Percentiles rank a stretch among this genome's conserved stretches.
phyloP scores from a whole-genome alignment of 2,797 vertebrate species.

The Orestias chungarensis region DNA sequence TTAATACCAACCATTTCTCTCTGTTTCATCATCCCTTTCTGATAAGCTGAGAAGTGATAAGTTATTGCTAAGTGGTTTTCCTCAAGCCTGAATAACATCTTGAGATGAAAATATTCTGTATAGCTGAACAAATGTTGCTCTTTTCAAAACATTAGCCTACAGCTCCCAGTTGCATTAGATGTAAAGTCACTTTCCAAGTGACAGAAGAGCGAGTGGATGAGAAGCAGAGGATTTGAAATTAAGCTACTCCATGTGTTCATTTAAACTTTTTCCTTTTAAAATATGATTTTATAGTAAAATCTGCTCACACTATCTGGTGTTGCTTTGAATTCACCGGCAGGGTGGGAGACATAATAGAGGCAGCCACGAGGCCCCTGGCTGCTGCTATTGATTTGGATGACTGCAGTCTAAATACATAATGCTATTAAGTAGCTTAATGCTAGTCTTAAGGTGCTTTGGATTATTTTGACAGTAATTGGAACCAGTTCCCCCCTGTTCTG shows the following conservation, averaged over 20 bases:
- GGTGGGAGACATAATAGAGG: slow-evolving; percentile 33
- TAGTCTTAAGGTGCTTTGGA: slow-evolving; percentile 47
- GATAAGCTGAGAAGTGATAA: slow-evolving; percentile 70
- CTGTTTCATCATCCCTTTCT: slow-evolving; percentile 54
- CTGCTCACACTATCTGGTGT: background rate
- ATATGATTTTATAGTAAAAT: slow-evolving; percentile 24
- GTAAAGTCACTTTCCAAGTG: slow-evolving; percentile 15
- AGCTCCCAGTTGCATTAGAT: slow-evolving; percentile 16
- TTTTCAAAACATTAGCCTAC: slow-evolving; percentile 16
- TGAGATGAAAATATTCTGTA: slow-evolving; percentile 24
- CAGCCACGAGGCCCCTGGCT: slow-evolving; percentile 36
- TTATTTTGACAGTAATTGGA: slow-evolving; percentile 57
- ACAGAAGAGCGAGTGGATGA: slow-evolving; percentile 14
- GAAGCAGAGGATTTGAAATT: slow-evolving; percentile 11
- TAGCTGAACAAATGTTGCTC: slow-evolving; percentile 14
- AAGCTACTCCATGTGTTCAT: slow-evolving; percentile 16
- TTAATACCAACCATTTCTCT: slow-evolving; percentile 28
- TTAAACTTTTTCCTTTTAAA: slow-evolving; percentile 25
- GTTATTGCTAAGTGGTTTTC: slow-evolving; percentile 30
- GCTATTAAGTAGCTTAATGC: slow-evolving; percentile 60
- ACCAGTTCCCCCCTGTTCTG: slow-evolving; percentile 60
- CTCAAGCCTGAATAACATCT: slow-evolving; percentile 11
- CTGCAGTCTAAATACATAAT: slow-evolving; percentile 55
- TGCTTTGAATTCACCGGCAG: slow-evolving; percentile 36
- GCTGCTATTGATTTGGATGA: slow-evolving; percentile 43